phyloP scores from a whole-genome alignment of 2,113 vertebrate species.

The Chaenogobius annularis region DNA sequence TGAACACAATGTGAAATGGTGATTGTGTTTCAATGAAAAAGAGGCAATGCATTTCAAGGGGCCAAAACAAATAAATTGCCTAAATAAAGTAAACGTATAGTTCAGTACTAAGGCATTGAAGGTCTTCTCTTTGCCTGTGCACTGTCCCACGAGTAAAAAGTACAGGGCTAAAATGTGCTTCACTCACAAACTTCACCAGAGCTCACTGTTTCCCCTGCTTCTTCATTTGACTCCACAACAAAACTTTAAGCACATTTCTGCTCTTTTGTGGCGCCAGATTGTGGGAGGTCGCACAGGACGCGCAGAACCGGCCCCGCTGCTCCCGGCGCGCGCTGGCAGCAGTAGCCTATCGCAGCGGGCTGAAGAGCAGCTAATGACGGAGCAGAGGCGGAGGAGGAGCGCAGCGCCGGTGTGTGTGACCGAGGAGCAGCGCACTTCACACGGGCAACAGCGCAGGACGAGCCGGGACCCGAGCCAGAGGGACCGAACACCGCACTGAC shows the following conservation, averaged over 20 bases:
- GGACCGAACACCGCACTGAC: slow-evolving; percentile 18
- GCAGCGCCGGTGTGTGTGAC: slow-evolving; percentile 42
- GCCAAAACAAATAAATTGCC: too few species aligned
- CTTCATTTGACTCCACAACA: slow-evolving; percentile 23
- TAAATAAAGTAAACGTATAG: too few species aligned
- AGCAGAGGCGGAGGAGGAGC: slow-evolving; percentile 63
- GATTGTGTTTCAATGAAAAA: too few species aligned
- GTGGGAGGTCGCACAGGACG: slow-evolving; percentile 64
- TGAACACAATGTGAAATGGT: too few species aligned
- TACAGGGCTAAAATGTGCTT: too few species aligned
- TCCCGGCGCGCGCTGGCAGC: slow-evolving; percentile 68
- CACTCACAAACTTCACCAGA: background rate
- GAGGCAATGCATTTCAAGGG: too few species aligned
- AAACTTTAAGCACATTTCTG: slow-evolving; percentile 28
- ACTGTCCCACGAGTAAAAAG: too few species aligned
- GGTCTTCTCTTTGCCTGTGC: too few species aligned
- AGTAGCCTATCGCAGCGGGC: slow-evolving; percentile 67
- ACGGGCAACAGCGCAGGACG: slow-evolving; percentile 25
- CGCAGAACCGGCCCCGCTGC: slow-evolving; percentile 46
- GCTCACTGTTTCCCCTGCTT: background rate
- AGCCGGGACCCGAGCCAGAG: slow-evolving; percentile 15
- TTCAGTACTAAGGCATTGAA: too few species aligned
- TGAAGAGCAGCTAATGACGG: slow-evolving; percentile 52
- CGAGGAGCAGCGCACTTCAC: slow-evolving; percentile 41
- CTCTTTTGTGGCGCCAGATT: slow-evolving; percentile 34